Base-by-base conservation (phyloP, 2,888 invertebrate species). In the Chymomyza fuscimana region DNA sequence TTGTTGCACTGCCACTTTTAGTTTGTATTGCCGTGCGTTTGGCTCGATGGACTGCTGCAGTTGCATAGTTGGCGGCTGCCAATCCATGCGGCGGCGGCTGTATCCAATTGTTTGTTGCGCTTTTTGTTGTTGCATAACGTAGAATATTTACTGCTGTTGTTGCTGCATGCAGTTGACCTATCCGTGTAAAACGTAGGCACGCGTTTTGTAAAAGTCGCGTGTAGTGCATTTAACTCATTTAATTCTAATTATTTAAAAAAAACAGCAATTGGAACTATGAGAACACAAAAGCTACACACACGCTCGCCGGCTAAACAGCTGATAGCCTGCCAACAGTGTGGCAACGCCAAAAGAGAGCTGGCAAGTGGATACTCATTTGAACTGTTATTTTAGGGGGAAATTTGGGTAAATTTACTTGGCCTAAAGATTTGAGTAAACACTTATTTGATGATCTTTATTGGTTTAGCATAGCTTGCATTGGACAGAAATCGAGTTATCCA, bases 261-360 rank as follows among this genome's bases (percentile, higher is more conserved):
- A 61, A 32, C 6, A 6, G 19, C 52, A 52, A 6, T 9, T 12
- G 40, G 4, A 22, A 15, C 46, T 10, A 19, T 29, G 56, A 5
- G 7, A 58, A 56, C 5, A 65, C 16, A 15, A 69, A 58, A 59
- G 54, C 22, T 56, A 65, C 72, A 69, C 56, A 16, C 63, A 72
- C 63, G 71, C 72, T 61, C 73, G 74, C 76, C 78, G 78, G 78
- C 62, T 66, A 66, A 73, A 69, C 76, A 73, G 65, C 40, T 65
- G 56, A 2, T 52, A 7, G 36, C 5, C 15, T 16, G 54, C 19
- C 2, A 54, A 19, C 19, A n/a, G 9, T 19, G 4, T 54, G 54
- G 54, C 54, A 54, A 54, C 22, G 22, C 10, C 40, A 32, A 3
- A 25, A 25, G 36, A 36, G 36, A 9, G 9, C 6, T 36, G 6